Evolutionary conservation across 2,113 vertebrate species (phyloP).

Genomic region (Sminthopsis crassicaudata): DNA sequence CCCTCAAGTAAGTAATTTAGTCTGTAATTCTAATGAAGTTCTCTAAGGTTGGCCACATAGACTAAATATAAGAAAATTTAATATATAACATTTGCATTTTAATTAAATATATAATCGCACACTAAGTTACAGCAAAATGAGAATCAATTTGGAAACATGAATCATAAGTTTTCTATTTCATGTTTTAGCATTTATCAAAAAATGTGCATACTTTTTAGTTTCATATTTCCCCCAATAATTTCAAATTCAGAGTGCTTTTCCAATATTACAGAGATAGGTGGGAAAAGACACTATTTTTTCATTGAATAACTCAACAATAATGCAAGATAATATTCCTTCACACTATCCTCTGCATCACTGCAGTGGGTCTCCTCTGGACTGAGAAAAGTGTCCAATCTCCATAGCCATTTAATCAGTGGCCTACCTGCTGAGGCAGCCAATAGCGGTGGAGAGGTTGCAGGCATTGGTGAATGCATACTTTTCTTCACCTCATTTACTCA

Average conservation of each 20-base stretch:
- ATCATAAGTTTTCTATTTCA: constrained; percentile 16
- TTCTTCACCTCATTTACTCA: constrained; percentile 58
- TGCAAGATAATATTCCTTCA: neutral
- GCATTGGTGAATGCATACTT: neutral
- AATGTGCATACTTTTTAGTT: neutral
- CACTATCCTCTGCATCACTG: neutral
- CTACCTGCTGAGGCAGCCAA: constrained; percentile 23
- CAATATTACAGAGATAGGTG: constrained; percentile 3
- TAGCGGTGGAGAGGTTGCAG: constrained; percentile 18
- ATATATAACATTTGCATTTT: constrained; percentile 59
- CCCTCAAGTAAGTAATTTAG: constrained; percentile 46
- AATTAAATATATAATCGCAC: constrained; percentile 66
- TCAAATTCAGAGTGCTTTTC: constrained; percentile 6
- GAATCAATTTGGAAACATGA: neutral
- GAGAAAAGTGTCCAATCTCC: constrained; percentile 16
- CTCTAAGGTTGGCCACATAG: constrained; percentile 47
- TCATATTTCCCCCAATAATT: constrained; percentile 1
- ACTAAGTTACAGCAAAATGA: constrained; percentile 33
- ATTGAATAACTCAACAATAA: constrained; percentile 33
- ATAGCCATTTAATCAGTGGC: constrained; percentile 46
- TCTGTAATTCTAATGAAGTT: constrained; percentile 50
- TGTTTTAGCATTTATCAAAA: neutral
- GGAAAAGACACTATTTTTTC: neutral
- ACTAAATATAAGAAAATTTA: constrained; percentile 52
- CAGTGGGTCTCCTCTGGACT: neutral